These are phyloP conservation scores for Pimephales promelas DNA, from an alignment of 2,113 vertebrate species.

Conservation along the genomic window DNA sequence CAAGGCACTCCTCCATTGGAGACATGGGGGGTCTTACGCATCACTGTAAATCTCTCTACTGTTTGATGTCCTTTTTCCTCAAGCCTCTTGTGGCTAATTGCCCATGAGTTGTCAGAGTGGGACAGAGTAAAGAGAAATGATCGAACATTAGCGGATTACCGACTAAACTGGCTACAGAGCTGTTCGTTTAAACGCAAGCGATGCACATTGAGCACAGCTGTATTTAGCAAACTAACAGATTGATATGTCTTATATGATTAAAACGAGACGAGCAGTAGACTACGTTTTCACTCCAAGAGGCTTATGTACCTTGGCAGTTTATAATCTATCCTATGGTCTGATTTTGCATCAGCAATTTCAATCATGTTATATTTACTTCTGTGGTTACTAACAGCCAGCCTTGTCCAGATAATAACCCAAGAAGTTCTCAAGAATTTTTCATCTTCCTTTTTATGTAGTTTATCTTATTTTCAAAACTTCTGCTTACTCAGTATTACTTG, in stretches of 20 bases:
- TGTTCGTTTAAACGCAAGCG: conserved; percentile 49
- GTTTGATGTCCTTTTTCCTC: conserved; percentile 54
- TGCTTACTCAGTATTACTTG: not conserved
- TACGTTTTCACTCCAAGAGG: not conserved
- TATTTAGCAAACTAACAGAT: conserved; percentile 44
- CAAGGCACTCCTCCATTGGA: conserved; percentile 17
- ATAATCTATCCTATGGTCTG: conserved; percentile 7
- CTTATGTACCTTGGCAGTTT: conserved; percentile 35
- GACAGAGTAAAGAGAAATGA: conserved; percentile 51
- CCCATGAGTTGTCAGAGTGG: conserved; percentile 53
- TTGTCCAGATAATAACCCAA: not conserved
- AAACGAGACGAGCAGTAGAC: conserved; percentile 5
- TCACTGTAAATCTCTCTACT: conserved; percentile 43
- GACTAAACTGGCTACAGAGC: conserved; percentile 59
- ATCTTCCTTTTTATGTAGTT: not conserved
- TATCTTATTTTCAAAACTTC: not conserved
- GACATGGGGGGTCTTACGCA: conserved; percentile 37
- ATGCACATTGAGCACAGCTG: conserved; percentile 52
- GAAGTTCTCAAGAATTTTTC: not conserved
- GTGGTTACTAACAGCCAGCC: not conserved
- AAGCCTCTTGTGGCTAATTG: conserved; percentile 55
- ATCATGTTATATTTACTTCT: conserved; percentile 14
- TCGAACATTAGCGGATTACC: conserved; percentile 62
- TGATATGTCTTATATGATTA: conserved; percentile 39
- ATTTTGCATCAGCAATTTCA: conserved; percentile 27